Evolutionary conservation across 1,140 invertebrate genomes (phyloP).

Genomic region (Papilio aristodemus): DNA sequence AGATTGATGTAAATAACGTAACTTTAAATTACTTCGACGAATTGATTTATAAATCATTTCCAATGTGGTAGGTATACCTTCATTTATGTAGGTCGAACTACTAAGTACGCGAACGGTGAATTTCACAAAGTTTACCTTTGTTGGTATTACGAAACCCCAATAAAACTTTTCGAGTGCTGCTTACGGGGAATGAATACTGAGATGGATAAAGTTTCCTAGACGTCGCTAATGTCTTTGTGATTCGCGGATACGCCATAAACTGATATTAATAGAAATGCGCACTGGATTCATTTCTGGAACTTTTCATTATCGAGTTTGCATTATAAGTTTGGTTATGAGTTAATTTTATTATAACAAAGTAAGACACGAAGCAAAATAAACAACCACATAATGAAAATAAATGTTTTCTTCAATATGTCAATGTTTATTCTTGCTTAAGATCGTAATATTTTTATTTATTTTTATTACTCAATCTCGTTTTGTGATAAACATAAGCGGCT

Average conservation of each 20-base stretch:
- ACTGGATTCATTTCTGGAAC: neutral
- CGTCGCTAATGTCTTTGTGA: slow-evolving; percentile 58
- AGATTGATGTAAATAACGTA: slow-evolving; percentile 4
- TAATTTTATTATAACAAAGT: too few relatives aligned
- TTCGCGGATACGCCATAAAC: slow-evolving; percentile 48
- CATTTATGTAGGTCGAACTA: neutral
- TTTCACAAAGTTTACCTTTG: slow-evolving; percentile 31
- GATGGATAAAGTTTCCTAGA: slow-evolving; percentile 49
- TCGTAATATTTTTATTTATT: too few relatives aligned
- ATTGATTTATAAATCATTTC: slow-evolving; percentile 15
- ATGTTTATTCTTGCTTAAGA: too few relatives aligned
- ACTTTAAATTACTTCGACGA: slow-evolving; percentile 12
- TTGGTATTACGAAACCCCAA: slow-evolving; percentile 35
- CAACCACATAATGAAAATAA: too few relatives aligned
- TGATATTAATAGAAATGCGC: slow-evolving; percentile 40
- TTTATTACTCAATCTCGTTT: too few relatives aligned
- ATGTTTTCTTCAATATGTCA: too few relatives aligned
- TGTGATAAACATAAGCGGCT: too few relatives aligned
- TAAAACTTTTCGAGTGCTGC: slow-evolving; percentile 36
- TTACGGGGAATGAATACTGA: slow-evolving; percentile 42
- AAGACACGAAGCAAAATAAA: too few relatives aligned
- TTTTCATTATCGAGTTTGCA: neutral
- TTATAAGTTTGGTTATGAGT: too few relatives aligned
- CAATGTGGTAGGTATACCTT: slow-evolving; percentile 1
- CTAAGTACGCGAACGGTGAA: slow-evolving; percentile 18